Evolutionary conservation across 2,888 invertebrate species (phyloP), one percentile per base, ranked within the genome.

Genomic region (Agrochola lychnidis): DNA sequence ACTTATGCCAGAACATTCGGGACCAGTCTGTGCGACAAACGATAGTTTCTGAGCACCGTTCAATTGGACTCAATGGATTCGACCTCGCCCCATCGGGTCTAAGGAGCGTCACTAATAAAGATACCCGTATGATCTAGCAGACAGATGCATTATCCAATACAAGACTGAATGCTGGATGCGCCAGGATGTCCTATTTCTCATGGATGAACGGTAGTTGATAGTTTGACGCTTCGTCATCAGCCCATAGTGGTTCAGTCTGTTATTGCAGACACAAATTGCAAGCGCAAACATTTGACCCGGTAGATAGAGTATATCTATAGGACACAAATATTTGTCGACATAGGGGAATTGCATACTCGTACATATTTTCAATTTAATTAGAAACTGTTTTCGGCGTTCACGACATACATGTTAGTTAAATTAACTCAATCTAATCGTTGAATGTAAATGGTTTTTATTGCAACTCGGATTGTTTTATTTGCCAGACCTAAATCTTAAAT

Each of bases 11-110:
- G 81, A 88, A 82, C 69, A 83, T 84, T 88, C 85, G 84, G 59
- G 81, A 83, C 64, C 56, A 57, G 48, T 70, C 22, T 2, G 73
- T 62, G 79, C 80, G 79, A 85, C 85, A 78, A 77, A 56, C 79
- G 90, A 90, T 91, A 88, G 90, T 88, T 91, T 90, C 90, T 88
- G 87, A 89, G 81, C 68, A 79, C 87, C 88, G 87, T 88, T 91
- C 94, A 95, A 95, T 95, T 95, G 95, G 87, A 90, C 90, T 87
- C 94, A 95, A 95, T 95, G 93, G 91, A 94, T 94, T 91, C 90
- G 95, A 95, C 95, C 95, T 95, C 94, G 88, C 70, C 71, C 79
- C 79, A 87, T 88, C 83, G 84, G 82, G 86, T 80, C 68, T 66
- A 69, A 80, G 84, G 56, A 84, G 78, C 66, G 81, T 84, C 82